Evolutionary conservation across 2,113 vertebrate species (phyloP).

Genomic region (Lepus timidus): DNA sequence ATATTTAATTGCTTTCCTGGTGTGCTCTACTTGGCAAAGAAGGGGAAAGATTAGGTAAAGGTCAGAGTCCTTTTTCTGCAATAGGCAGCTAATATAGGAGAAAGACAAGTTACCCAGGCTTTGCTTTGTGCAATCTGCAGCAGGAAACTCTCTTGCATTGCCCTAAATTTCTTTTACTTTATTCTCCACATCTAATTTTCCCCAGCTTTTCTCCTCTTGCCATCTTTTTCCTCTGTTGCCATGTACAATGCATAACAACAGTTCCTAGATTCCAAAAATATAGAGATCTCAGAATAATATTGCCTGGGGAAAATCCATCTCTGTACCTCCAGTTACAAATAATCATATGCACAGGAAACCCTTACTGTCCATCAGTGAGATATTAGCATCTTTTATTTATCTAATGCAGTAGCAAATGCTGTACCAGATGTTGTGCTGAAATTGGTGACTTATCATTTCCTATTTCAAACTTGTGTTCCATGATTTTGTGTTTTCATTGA

Average conservation of each 20-base stretch:
- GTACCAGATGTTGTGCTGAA: not conserved
- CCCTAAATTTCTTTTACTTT: conserved; percentile 60
- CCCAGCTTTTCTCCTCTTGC: conserved; percentile 22
- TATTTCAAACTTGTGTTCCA: conserved; percentile 23
- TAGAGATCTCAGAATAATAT: conserved; percentile 53
- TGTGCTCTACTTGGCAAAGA: conserved; percentile 66
- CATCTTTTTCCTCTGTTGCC: conserved; percentile 50
- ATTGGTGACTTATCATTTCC: not conserved
- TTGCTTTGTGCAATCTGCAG: conserved; percentile 6
- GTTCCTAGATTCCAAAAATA: conserved; percentile 39
- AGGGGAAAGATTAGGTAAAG: conserved; percentile 37
- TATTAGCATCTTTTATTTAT: conserved; percentile 56
- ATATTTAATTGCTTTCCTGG: conserved; percentile 72
- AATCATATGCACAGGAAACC: conserved; percentile 57
- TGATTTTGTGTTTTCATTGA: conserved; percentile 33
- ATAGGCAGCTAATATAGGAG: not conserved
- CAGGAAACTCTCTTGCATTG: not conserved
- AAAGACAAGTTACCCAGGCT: not conserved
- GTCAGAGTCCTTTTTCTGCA: conserved; percentile 33
- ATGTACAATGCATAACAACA: conserved; percentile 1
- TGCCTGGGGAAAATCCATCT: conserved; percentile 57
- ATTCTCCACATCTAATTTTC: conserved; percentile 49
- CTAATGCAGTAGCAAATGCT: not conserved
- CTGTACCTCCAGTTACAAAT: conserved; percentile 6
- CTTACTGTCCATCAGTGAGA: not conserved